Percentiles rank a stretch among this genome's conserved stretches.
Evolutionary conservation across 2,888 invertebrate genomes (phyloP).

Genomic region (Catocala nupta): DNA sequence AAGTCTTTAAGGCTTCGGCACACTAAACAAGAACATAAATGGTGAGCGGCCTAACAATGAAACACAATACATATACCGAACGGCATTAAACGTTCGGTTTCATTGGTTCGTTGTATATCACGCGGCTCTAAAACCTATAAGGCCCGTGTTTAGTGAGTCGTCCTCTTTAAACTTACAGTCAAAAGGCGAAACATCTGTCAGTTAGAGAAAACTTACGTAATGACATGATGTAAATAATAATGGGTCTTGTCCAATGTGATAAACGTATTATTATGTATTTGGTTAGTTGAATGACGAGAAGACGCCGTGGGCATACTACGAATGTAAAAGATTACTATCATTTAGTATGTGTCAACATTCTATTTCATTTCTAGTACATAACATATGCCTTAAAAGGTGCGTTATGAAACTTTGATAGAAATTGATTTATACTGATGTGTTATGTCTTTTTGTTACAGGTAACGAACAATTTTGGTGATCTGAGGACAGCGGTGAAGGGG

Average conservation of each 20-base stretch:
- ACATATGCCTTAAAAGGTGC: constrained; percentile 2
- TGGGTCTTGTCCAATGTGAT: constrained; percentile 30
- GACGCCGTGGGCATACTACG: constrained; percentile 21
- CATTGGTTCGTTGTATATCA: too few species aligned
- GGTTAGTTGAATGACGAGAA: constrained; percentile 41
- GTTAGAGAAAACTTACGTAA: constrained; percentile 46
- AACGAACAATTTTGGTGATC: not conserved
- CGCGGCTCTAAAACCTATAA: too few species aligned
- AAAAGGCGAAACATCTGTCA: constrained; percentile 39
- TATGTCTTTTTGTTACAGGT: constrained; percentile 24
- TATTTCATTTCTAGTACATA: constrained; percentile 4
- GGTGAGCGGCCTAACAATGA: too few species aligned
- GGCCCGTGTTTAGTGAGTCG: too few species aligned
- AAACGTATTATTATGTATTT: constrained; percentile 52
- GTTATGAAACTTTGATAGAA: constrained; percentile 11
- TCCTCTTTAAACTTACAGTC: constrained; percentile 16
- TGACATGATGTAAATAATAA: constrained; percentile 42
- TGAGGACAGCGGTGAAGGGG: too few species aligned
- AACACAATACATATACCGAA: too few species aligned
- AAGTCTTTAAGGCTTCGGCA: too few species aligned
- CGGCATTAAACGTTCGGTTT: too few species aligned
- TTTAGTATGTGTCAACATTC: constrained; percentile 27
- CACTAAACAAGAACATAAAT: too few species aligned
- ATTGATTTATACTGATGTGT: constrained; percentile 12
- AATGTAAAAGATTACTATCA: constrained; percentile 29